phyloP scores from a whole-genome alignment of 2,113 vertebrate genomes.

The Vidua macroura region DNA sequence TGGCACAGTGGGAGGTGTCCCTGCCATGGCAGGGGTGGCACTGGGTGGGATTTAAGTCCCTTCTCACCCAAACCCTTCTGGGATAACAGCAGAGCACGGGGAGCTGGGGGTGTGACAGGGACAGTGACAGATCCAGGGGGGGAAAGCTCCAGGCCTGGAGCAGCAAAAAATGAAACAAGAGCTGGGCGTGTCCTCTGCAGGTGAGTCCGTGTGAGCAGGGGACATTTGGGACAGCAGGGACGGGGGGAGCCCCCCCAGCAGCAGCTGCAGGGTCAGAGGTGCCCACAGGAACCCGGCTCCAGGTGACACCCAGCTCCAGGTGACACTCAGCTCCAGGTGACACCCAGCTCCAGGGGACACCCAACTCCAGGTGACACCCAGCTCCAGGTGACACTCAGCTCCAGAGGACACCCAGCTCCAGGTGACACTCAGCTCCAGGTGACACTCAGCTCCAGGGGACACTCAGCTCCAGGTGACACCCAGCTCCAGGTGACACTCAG shows the following conservation, averaged over 20 bases:
- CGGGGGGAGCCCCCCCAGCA: fast-evolving
- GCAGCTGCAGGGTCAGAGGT: background rate
- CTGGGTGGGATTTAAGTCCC: background rate
- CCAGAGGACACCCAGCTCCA: too few species aligned
- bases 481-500: too few species aligned
- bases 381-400: too few species aligned
- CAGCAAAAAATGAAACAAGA: too few species aligned
- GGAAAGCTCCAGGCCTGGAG: background rate
- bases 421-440: too few species aligned
- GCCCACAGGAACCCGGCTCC: background rate
- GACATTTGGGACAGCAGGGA: background rate
- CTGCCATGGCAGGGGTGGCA: background rate
- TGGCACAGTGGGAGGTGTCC: background rate
- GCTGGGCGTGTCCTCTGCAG: background rate
- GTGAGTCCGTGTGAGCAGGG: background rate
- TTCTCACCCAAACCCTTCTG: background rate
- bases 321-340: background rate
- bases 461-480: too few species aligned
- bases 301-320: background rate
- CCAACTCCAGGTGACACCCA: background rate
- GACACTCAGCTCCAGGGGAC: too few species aligned
- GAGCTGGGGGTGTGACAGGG: background rate
- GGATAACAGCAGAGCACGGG: background rate
- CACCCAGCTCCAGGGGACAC: background rate
- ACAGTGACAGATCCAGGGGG: background rate